These are phyloP conservation scores for Pegea sp. DNA, from an alignment of 23 tunicate species.

Conservation along the genomic window DNA sequence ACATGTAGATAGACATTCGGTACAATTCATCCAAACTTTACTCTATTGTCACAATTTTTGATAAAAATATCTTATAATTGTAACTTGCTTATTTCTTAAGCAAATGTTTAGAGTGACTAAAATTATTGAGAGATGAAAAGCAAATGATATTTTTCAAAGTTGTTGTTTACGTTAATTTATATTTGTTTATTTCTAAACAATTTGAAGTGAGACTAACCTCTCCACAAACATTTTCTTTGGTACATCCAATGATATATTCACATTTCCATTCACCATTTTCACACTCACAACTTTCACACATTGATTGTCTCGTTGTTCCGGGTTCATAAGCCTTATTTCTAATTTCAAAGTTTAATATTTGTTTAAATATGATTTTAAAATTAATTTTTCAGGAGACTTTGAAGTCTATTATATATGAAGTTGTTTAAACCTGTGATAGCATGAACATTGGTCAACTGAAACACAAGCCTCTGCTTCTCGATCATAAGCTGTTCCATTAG, in stretches of 20 bases:
- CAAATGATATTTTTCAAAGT: background rate
- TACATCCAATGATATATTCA: constrained; percentile 16
- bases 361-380: too few relatives aligned
- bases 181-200: background rate
- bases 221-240: constrained; percentile 16
- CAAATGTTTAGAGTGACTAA: background rate
- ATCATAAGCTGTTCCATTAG: constrained; percentile 15
- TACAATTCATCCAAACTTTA: constrained; percentile 35
- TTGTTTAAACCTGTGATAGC: constrained; percentile 21
- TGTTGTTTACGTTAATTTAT: background rate
- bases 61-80: too few relatives aligned
- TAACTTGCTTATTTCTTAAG: background rate
- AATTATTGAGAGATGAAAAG: background rate
- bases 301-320: constrained; percentile 1
- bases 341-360: background rate
- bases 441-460: constrained; percentile 11
- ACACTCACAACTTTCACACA: constrained; percentile 45
- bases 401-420: too few relatives aligned
- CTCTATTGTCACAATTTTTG: too few relatives aligned
- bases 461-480: constrained; percentile 16
- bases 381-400: too few relatives aligned
- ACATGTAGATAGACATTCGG: constrained; percentile 54
- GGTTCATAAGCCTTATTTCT: constrained; percentile 9
- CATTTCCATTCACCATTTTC: constrained; percentile 35
- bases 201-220: constrained; percentile 7